Evolutionary conservation across 1,140 invertebrate genomes (phyloP).

Genomic region (Calycopis cecrops): DNA sequence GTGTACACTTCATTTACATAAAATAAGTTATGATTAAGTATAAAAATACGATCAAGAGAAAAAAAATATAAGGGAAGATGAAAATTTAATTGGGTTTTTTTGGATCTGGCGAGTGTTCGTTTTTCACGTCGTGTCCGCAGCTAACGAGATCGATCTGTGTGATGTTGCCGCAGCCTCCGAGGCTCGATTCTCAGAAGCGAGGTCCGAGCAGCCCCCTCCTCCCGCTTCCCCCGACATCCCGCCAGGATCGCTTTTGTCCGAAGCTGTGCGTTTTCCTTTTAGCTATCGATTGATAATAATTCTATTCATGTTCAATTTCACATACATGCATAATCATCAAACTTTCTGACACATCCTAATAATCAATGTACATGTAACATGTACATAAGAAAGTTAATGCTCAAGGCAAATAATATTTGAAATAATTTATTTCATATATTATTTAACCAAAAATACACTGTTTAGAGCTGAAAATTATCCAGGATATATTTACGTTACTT

Average conservation of each 20-base stretch:
- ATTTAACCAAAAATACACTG: no score
- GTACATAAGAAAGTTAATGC: no score
- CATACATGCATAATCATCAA: not conserved
- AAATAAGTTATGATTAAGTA: no score
- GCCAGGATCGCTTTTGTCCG: slow-evolving; percentile 29
- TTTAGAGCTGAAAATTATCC: no score
- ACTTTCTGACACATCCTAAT: no score
- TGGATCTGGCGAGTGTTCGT: slow-evolving; percentile 38
- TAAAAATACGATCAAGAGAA: no score
- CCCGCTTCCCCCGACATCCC: slow-evolving; percentile 25
- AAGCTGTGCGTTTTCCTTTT: slow-evolving; percentile 6
- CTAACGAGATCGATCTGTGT: slow-evolving; percentile 62
- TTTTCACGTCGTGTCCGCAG: slow-evolving; percentile 52
- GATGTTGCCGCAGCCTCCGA: slow-evolving; percentile 64
- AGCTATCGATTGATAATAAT: slow-evolving; percentile 10
- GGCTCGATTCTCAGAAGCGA: slow-evolving; percentile 60
- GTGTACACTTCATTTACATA: no score
- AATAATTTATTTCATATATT: no score
- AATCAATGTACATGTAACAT: no score
- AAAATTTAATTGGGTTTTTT: slow-evolving; percentile 47
- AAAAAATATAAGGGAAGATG: not conserved
- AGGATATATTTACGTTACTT: no score
- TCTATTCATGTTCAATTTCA: not conserved
- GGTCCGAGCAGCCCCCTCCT: slow-evolving; percentile 28
- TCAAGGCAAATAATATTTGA: no score